Percentiles rank a stretch among this genome's conserved stretches.
Conservation (phyloP, 2,113 vertebrate species). For the Todiramphus chloris region DNA sequence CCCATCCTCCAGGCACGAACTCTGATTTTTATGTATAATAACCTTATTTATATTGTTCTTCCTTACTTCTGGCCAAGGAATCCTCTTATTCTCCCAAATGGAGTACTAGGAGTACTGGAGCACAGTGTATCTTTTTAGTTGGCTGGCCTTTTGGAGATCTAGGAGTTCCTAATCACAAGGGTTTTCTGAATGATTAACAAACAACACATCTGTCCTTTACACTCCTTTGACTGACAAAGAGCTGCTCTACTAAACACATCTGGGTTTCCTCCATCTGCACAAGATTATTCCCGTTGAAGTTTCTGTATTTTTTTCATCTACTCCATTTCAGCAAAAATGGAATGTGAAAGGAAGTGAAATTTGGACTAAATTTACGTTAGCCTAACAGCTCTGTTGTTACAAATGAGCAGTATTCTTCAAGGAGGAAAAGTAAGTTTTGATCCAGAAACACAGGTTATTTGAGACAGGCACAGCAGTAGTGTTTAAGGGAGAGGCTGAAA, state of each 20-base stretch:
- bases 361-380: not conserved
- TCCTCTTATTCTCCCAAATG: conserved; percentile 31
- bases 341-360: conserved; percentile 52
- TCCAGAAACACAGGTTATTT: not conserved
- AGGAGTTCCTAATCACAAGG: conserved; percentile 42
- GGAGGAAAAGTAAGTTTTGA: not conserved
- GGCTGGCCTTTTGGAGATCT: conserved; percentile 34
- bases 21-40: conserved; percentile 17
- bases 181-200: conserved; percentile 42
- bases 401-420: not conserved
- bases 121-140: not conserved
- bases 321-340: conserved; percentile 22
- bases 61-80: conserved; percentile 28
- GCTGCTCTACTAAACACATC: conserved; percentile 1
- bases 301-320: conserved; percentile 37
- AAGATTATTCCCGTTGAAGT: conserved; percentile 25
- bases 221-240: conserved; percentile 40
- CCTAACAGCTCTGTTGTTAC: not conserved
- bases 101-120: conserved; percentile 12
- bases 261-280: conserved; percentile 43
- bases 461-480: not conserved
- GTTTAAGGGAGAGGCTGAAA: not conserved
- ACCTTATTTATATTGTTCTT: conserved; percentile 45
- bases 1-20: not conserved
- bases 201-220: conserved; percentile 41